Evolutionary conservation across 2,888 invertebrate species (phyloP).

Genomic region (Andrena minutula): DNA sequence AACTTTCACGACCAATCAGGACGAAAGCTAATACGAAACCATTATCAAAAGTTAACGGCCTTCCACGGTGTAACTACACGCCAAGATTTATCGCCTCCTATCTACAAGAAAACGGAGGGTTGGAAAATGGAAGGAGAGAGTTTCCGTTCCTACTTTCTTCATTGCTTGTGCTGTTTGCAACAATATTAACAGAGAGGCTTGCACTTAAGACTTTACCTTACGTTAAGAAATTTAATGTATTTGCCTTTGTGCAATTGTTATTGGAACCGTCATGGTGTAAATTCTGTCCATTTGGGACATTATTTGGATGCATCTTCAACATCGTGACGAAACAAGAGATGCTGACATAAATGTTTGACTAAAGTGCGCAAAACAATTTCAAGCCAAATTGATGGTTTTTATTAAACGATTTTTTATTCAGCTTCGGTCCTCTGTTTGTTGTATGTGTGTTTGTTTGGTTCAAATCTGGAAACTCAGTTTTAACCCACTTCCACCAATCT

Average conservation of each 20-base stretch:
- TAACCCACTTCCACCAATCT: no score
- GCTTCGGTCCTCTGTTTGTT: no score
- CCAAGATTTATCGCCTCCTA: slow-evolving; percentile 62
- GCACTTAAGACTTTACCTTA: slow-evolving; percentile 16
- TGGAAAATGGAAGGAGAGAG: slow-evolving; percentile 14
- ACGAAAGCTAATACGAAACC: slow-evolving; percentile 68
- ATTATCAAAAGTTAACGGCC: slow-evolving; percentile 64
- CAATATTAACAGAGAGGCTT: slow-evolving; percentile 17
- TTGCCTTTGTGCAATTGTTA: slow-evolving; percentile 22
- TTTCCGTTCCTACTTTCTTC: slow-evolving; percentile 5
- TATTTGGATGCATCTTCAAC: no score
- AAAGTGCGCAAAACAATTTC: no score
- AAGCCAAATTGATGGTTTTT: no score
- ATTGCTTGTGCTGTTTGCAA: slow-evolving; percentile 20
- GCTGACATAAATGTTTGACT: no score
- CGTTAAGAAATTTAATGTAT: slow-evolving; percentile 18
- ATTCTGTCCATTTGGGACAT: no score
- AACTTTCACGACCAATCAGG: slow-evolving; percentile 60
- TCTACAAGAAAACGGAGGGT: slow-evolving; percentile 31
- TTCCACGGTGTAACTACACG: slow-evolving; percentile 52
- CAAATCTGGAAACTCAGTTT: no score
- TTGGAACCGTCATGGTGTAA: slow-evolving; percentile 11
- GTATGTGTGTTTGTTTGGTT: no score
- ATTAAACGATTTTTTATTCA: no score
- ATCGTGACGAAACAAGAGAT: no score